Evolutionary conservation across 2,888 invertebrate species (phyloP).

Genomic region (Mycalesis mineus): DNA sequence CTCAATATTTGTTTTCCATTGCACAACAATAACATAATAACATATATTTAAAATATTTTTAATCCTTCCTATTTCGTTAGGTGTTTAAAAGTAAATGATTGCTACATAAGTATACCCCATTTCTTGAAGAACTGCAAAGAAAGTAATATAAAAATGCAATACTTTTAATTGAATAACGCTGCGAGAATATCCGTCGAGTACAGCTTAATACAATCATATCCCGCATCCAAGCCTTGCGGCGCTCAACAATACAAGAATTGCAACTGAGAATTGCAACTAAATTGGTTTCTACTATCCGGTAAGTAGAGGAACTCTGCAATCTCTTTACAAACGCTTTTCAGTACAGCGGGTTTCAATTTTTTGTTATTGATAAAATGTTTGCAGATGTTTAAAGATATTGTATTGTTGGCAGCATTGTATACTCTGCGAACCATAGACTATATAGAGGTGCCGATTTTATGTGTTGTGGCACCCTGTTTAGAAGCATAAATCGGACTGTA

Average conservation of each 20-base stretch:
- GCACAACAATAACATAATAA: too few relatives aligned
- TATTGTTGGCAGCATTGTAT: too few relatives aligned
- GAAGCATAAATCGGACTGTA: too few relatives aligned
- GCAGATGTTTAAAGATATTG: not conserved
- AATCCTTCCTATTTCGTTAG: too few relatives aligned
- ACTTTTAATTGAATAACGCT: not conserved
- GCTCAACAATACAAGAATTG: conserved; percentile 3
- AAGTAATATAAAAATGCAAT: not conserved
- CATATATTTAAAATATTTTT: too few relatives aligned
- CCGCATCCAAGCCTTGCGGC: conserved; percentile 7
- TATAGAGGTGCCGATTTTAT: too few relatives aligned
- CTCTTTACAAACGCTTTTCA: not conserved
- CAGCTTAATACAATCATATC: not conserved
- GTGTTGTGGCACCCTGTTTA: too few relatives aligned
- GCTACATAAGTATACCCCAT: not conserved
- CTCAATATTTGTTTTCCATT: too few relatives aligned
- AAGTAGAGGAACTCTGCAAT: not conserved
- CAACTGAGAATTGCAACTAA: conserved; percentile 5
- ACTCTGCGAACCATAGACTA: too few relatives aligned
- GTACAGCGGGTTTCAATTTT: not conserved
- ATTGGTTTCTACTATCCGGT: conserved; percentile 2
- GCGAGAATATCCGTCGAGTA: not conserved
- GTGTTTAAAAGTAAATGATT: too few relatives aligned
- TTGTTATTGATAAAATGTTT: not conserved
- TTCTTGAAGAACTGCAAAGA: not conserved